Base-by-base conservation (phyloP, 1,140 invertebrate species). In the Trachymyrmex cornetzi region DNA sequence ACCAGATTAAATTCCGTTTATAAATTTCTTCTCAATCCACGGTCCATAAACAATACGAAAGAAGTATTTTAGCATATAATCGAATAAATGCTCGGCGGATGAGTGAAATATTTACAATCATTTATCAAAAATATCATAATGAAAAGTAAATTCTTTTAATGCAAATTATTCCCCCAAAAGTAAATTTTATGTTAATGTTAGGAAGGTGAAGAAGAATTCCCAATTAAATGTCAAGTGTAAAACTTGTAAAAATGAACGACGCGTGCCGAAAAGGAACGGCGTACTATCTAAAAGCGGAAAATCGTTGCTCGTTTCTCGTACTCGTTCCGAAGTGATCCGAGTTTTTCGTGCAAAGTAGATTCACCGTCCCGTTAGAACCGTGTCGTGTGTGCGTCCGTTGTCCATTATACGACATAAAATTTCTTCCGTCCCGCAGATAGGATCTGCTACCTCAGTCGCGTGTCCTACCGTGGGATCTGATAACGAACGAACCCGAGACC, bases 361-460 rank as follows among this genome's bases (percentile, higher is more conserved):
- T 87, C 87, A 87, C 87, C 86, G 77, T 69, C 55, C 30, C 24
- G 67, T 38, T 38, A 79, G 53, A 71, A 87, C 59, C 74, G 86
- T 88, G 86, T 93, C 89, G 89, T 91, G 88, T 11, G 69, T 57
- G 77, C 89, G 84, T 85, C 57, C 87, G 61, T 86, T 92, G 94
- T 94, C 93, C 94, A 94, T 94, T 95, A 94, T 93, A 94, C 92
- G 94, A 93, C 93, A 94, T 94, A 94, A 95, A 94, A 93, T 95
- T 95, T 92, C 94, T 95, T 95, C 94, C 92, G 94, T 94, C 91
- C 92, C 61, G 69, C 61, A 85, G 94, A 95, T 95, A 95, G 90
- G 89, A 94, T 95, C 94, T 88, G 81, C 80, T 64, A 88, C 87
- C 89, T 88, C 89, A 93, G 93, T 95, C 94, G 95, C 95, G 94